These are phyloP conservation scores for Nephrotoma flavescens DNA, from an alignment of 2,888 invertebrate genomes.

Conservation along the genomic window DNA sequence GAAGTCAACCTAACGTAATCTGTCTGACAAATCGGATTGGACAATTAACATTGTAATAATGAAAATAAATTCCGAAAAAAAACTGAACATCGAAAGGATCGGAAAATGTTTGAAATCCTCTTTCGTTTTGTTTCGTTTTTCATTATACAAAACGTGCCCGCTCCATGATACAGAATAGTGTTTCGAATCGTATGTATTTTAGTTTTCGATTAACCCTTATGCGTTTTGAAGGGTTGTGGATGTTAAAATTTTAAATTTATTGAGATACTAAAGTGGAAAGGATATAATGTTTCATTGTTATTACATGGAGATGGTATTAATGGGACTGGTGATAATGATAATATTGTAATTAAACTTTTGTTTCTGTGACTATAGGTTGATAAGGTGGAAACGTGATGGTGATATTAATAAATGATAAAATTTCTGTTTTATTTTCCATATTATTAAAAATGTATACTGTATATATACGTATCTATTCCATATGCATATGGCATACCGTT, in stretches of 20 bases:
- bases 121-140: background rate
- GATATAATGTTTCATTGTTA: background rate
- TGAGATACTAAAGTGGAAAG: background rate
- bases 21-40: conserved; percentile 1
- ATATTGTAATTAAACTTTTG: background rate
- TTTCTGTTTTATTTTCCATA: background rate
- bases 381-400: background rate
- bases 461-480: too few species aligned
- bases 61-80: background rate
- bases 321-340: background rate
- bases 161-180: background rate
- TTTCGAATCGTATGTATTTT: background rate
- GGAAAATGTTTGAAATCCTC: background rate
- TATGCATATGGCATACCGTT: background rate
- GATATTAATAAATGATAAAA: background rate
- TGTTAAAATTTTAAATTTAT: background rate
- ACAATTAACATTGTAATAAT: conserved; percentile 1
- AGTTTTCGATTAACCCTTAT: background rate
- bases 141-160: background rate
- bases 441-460: too few species aligned
- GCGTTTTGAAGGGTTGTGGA: background rate
- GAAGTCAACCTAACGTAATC: conserved; percentile 2
- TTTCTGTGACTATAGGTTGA: background rate
- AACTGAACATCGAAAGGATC: background rate
- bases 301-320: background rate